A percentile compares a stretch with the other conserved stretches of the same genome.
Conservation (phyloP, 2,888 invertebrate species). For the Tyria jacobaeae region DNA sequence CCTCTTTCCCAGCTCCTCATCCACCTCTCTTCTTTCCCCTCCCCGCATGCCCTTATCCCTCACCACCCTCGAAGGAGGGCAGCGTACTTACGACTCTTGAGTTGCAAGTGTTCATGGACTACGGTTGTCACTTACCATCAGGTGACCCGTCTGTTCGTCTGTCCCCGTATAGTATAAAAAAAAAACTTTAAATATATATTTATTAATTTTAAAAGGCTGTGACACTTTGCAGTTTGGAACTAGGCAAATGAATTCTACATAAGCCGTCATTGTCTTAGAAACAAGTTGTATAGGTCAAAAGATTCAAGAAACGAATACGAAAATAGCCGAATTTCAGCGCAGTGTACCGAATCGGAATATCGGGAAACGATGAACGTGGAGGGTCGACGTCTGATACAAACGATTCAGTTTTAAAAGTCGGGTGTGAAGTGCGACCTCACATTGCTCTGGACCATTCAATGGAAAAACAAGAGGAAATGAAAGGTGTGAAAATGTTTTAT, state of each 20-base stretch:
- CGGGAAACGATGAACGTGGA: conserved; percentile 59
- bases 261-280: not conserved
- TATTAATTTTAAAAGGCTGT: not conserved
- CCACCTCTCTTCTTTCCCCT: too few relatives aligned
- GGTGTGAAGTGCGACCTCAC: conserved; percentile 47
- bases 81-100: too few relatives aligned
- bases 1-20: too few relatives aligned
- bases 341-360: conserved; percentile 53
- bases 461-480: conserved; percentile 11
- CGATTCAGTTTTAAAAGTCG: conserved; percentile 58
- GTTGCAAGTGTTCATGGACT: too few relatives aligned
- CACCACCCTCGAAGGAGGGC: too few relatives aligned
- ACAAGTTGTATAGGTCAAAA: not conserved
- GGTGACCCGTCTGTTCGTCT: too few relatives aligned
- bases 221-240: not conserved
- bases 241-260: not conserved
- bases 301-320: not conserved
- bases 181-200: too few relatives aligned
- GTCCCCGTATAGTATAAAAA: too few relatives aligned
- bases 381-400: conserved; percentile 45
- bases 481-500: conserved; percentile 10
- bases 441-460: conserved; percentile 55
- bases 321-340: conserved; percentile 13
- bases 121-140: too few relatives aligned
- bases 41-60: too few relatives aligned